Evolutionary conservation across 2,888 invertebrate genomes (phyloP), one percentile per base, ranked within the genome.

Genomic region (Lordiphosa andalusiaca): DNA sequence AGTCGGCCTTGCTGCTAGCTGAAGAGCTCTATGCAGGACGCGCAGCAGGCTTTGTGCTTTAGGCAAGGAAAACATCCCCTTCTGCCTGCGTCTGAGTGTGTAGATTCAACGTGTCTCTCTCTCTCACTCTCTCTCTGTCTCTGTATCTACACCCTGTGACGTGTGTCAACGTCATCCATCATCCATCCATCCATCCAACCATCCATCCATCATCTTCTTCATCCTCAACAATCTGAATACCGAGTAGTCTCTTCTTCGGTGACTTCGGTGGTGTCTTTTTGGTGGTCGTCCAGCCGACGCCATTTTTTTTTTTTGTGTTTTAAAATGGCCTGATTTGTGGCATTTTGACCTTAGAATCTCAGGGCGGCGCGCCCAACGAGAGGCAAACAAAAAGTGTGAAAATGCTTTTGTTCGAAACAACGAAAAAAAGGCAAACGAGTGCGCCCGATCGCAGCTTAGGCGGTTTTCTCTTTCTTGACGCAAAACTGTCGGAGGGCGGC

Each of bases 401-500:
- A 44, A 44, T 44, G 44, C 44, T 67, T 75, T 70, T 80, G 67
- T 64, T 71, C 73, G 70, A 82, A 84, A 78, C 69, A 84, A 82
- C 84, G 74, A 84, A 85, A 81, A 67, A 67, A 58, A 82, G 72
- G 65, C 71, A 61, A 71, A 68, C 68, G 64, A 69, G 70, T 40
- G 47, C 47, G 47, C 42, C 42, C 60, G 41, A 48, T 59, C 63
- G 48, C 50, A 23, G 48, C 71, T 87, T 89, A 88, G 82, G 88
- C 89, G 86, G 89, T 88, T 85, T 88, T 88, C 85, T 98, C 97
- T 84, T 98, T 97, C 92, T 97, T 98, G 90, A 98, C 98, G 91
- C 98, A 97, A 55, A 98, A 93, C 90, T 98, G 98, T 89, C 98
- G 98, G 70, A 98, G 90, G 33, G 98, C 98, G 47, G 98, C 97